These are phyloP conservation scores for Oscheius onirici DNA, from an alignment of 2,888 invertebrate species.

Conservation along the genomic window DNA sequence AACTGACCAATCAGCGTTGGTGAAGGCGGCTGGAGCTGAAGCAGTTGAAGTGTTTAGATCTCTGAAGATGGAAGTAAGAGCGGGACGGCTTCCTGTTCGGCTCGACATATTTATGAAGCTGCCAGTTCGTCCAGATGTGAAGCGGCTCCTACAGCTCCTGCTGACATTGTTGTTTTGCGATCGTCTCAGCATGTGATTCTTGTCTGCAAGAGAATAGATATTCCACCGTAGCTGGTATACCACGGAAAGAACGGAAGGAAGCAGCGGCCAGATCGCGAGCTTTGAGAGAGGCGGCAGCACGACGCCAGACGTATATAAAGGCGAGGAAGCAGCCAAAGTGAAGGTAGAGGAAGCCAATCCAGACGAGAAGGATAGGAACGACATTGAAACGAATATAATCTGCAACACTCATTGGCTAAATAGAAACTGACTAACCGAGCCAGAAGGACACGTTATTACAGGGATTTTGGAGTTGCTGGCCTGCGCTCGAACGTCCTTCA, in stretches of 20 bases:
- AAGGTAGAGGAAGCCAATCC: background rate
- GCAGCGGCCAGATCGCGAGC: slow-evolving; percentile 8
- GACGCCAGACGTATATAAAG: slow-evolving; percentile 7
- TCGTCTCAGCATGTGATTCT: background rate
- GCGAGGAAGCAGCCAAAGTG: slow-evolving; percentile 6
- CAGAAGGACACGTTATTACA: background rate
- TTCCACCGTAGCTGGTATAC: background rate
- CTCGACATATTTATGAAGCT: background rate
- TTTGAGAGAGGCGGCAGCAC: background rate
- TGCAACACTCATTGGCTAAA: background rate
- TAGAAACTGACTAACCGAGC: background rate
- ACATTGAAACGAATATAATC: background rate
- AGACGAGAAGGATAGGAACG: background rate
- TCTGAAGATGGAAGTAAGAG: slow-evolving; percentile 11
- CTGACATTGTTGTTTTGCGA: background rate
- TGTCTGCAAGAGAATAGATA: background rate
- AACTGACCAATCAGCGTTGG: background rate
- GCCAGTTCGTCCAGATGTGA: background rate
- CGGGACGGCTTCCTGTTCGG: slow-evolving; percentile 1
- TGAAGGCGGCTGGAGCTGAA: background rate
- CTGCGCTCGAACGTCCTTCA: background rate
- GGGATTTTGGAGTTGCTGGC: background rate
- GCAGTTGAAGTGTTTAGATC: background rate
- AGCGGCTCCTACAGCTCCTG: background rate
- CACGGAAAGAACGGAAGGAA: slow-evolving; percentile 18